A percentile compares a stretch with the other conserved stretches of the same genome.
These are phyloP conservation scores for Lagodon rhomboides DNA, from an alignment of 2,797 vertebrate genomes.

Conservation along the genomic window DNA sequence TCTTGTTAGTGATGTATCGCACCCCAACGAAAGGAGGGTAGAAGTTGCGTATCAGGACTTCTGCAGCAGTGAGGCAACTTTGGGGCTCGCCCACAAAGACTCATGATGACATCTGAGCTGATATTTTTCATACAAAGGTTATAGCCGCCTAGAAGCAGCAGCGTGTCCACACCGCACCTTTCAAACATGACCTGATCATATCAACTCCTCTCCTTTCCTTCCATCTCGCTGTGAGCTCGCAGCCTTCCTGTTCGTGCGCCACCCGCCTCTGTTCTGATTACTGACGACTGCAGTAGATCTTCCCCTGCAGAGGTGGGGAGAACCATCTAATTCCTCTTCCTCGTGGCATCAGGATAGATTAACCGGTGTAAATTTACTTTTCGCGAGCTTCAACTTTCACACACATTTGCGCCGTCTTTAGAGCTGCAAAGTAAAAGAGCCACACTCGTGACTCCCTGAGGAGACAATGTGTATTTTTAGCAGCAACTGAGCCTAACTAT, in stretches of 20 bases:
- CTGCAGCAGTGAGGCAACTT: conserved; percentile 31
- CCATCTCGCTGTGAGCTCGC: conserved; percentile 31
- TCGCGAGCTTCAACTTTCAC: conserved; percentile 23
- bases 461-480: conserved; percentile 61
- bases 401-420: conserved; percentile 11
- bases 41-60: conserved; percentile 42
- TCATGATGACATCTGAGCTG: neutral
- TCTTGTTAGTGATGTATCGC: conserved; percentile 46
- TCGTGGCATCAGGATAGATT: conserved; percentile 32
- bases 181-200: conserved; percentile 21
- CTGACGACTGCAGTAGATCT: conserved; percentile 55
- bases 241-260: conserved; percentile 30
- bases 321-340: conserved; percentile 52
- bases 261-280: conserved; percentile 37
- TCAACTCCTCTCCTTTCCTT: conserved; percentile 31
- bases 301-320: conserved; percentile 57
- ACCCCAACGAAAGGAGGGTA: conserved; percentile 31
- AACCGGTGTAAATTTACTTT: conserved; percentile 31
- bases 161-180: neutral
- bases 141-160: neutral
- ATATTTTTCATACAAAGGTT: neutral
- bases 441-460: conserved; percentile 26
- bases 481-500: conserved; percentile 19
- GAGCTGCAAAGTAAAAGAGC: conserved; percentile 14
- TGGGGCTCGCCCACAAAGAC: conserved; percentile 20